Evolutionary conservation across 2,797 vertebrate genomes (phyloP), one percentile per base, ranked within the genome.

Genomic region (Syngnathus acus): DNA sequence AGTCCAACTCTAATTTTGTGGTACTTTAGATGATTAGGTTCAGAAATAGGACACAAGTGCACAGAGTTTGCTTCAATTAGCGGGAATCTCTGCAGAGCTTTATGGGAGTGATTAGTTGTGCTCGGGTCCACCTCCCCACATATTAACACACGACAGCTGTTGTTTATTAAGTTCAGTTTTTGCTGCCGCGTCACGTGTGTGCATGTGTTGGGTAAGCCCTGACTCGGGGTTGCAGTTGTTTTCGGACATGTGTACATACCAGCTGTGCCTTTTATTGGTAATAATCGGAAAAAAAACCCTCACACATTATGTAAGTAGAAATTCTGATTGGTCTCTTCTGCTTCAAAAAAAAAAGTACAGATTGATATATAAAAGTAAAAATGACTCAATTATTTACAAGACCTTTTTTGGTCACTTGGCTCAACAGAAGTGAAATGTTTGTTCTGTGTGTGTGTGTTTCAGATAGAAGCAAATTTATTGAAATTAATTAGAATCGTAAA

Each of bases 221-320:
- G 76, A 32, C 32, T 32, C 32, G 85, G 87, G 87, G 88, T 86
- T 77, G 68, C 74, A 87, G 89, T 88, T 90, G 88, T 90, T 92
- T 91, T 90, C 89, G 90, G 88, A 91, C 84, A 84, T 89, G 88
- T 85, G 84, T 84, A 83, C 82, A 85, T 89, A 88, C 89, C 89
- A 91, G 90, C 88, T 92, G 90, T 88, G 87, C 81, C 86, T 86
- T 72, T 71, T 78, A 78, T 79, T 89, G 86, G 86, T 85, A 58
- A 53, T 72, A 71, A 88, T 13, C 37, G 5, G 13, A 55, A 32
- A 11, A 32, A 55, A 32, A 32, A 32, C 2, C 26, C 26, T 32
- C 54, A 16, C 26, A 38, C 14, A 16, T 8, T 32, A 26, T 57
- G 23, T 37, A 38, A 57, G 14, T 57, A 16, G 14, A 17, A 57